Evolutionary conservation across 2,797 vertebrate genomes (phyloP).

Genomic region (Smutsia gigantea): DNA sequence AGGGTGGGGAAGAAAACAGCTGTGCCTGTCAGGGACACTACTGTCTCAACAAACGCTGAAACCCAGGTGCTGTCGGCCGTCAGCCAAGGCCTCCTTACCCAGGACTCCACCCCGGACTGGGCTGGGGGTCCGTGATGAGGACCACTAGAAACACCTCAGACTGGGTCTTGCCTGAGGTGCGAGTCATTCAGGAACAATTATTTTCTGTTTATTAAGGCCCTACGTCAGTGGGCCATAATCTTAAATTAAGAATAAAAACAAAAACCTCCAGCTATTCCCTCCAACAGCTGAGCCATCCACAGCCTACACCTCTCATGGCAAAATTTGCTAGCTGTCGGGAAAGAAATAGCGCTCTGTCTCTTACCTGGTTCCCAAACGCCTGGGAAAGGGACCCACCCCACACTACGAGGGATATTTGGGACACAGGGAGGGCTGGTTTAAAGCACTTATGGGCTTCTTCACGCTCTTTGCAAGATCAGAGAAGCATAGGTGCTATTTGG

Average conservation of each 20-base stretch:
- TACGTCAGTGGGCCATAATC: neutral
- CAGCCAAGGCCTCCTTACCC: neutral
- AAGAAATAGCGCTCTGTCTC: neutral
- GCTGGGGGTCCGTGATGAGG: neutral
- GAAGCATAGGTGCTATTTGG: neutral
- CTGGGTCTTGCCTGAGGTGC: neutral
- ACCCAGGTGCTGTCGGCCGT: neutral
- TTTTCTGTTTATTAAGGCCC: neutral
- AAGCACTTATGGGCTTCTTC: neutral
- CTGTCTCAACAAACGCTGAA: neutral
- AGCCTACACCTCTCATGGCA: neutral
- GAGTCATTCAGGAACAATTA: neutral
- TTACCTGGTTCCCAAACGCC: neutral
- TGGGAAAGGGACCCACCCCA: neutral
- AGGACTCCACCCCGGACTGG: neutral
- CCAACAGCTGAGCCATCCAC: neutral
- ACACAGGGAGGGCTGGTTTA: neutral
- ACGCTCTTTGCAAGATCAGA: neutral
- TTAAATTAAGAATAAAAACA: neutral
- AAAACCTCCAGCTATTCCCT: neutral
- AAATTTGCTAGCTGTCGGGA: neutral
- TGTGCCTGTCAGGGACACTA: neutral
- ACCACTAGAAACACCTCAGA: neutral
- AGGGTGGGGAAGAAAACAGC: conserved; percentile 61
- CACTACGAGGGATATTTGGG: neutral